Conservation (phyloP, 2,113 vertebrate species). For the Pogonocichla stellata region DNA sequence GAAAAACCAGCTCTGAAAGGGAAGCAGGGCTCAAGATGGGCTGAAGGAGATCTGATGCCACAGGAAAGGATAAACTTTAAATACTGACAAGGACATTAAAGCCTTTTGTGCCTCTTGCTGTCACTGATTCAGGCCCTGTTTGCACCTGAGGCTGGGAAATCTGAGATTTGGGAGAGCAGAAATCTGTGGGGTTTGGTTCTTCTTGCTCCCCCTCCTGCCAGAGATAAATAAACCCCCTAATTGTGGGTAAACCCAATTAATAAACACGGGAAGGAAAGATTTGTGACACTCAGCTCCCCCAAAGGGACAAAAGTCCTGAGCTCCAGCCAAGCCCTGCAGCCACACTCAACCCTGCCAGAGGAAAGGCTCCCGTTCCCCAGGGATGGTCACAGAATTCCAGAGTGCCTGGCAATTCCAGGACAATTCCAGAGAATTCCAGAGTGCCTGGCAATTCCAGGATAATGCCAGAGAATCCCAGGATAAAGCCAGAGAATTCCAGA, state of each 20-base stretch:
- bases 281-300: neutral
- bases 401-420: no score
- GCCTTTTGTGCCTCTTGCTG: neutral
- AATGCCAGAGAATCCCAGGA: no score
- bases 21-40: neutral
- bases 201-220: rapidly evolving
- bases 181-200: neutral
- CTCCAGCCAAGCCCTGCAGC: neutral
- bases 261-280: neutral
- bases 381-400: neutral
- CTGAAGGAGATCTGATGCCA: neutral
- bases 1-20: neutral
- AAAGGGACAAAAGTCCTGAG: neutral
- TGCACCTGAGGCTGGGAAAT: neutral
- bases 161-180: rapidly evolving
- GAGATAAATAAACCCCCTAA: neutral
- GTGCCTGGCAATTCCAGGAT: no score
- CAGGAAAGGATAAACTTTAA: neutral
- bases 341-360: rapidly evolving
- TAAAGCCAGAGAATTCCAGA: no score
- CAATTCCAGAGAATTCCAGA: no score
- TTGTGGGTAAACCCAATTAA: neutral
- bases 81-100: neutral
- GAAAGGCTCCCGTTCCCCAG: neutral
- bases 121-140: neutral